These are phyloP conservation scores for Cistogaster globosa DNA, from an alignment of 2,888 invertebrate genomes.

Conservation along the genomic window DNA sequence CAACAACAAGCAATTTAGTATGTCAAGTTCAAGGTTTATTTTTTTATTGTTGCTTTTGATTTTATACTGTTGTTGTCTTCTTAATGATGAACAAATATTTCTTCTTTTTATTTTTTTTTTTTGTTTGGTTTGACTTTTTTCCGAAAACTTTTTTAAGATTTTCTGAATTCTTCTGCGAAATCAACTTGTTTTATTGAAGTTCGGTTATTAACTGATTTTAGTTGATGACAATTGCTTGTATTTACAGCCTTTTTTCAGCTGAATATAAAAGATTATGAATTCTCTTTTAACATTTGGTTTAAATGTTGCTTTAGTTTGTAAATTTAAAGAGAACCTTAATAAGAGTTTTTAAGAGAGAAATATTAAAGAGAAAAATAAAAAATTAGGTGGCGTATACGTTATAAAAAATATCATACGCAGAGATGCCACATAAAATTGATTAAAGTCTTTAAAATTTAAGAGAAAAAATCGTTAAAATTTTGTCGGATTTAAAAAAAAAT, in stretches of 20 bases:
- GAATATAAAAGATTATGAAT: background rate
- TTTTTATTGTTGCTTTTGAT: conserved; percentile 19
- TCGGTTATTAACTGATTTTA: conserved; percentile 35
- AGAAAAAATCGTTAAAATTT: too few species aligned
- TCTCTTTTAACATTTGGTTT: background rate
- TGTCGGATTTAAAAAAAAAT: too few species aligned
- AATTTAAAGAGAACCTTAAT: background rate
- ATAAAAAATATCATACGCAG: conserved; percentile 29
- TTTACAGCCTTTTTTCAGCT: background rate
- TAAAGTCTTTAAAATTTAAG: too few species aligned
- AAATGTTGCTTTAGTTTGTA: background rate
- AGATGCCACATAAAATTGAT: background rate
- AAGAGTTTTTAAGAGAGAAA: background rate
- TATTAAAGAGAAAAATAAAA: background rate
- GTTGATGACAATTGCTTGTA: background rate
- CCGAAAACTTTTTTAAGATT: background rate
- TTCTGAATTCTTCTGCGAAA: background rate
- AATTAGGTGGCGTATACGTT: conserved; percentile 32
- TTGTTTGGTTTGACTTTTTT: background rate
- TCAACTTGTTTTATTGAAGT: conserved; percentile 26
- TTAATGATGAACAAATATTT: conserved; percentile 42
- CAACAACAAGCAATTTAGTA: conserved; percentile 37
- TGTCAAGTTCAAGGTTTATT: conserved; percentile 70
- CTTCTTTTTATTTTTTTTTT: background rate
- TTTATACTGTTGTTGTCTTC: background rate